Conservation (phyloP, 2,797 vertebrate genomes). For the Prionace glauca region DNA sequence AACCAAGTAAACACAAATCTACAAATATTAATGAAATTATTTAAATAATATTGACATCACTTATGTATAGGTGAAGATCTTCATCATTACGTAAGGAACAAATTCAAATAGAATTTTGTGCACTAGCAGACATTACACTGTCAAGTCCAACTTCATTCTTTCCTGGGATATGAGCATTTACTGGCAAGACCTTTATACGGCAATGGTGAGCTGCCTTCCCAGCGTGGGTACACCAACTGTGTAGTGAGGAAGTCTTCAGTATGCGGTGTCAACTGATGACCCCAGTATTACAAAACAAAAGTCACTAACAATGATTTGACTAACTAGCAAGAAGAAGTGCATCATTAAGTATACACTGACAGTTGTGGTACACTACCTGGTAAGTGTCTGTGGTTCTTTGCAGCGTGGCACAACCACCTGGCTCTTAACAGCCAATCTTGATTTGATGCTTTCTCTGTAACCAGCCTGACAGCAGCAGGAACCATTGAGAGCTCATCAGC, state of each 20-base stretch:
- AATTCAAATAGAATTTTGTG: neutral
- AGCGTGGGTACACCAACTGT: no score
- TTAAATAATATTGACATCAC: neutral
- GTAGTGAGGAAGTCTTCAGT: neutral
- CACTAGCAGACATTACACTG: neutral
- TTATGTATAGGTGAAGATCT: neutral
- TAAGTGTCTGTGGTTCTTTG: slow-evolving; percentile 59
- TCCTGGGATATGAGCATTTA: neutral
- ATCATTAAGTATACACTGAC: neutral
- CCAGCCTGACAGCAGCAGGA: slow-evolving; percentile 69
- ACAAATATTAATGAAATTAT: neutral
- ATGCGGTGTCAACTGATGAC: neutral
- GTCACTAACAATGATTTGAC: neutral
- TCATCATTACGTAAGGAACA: neutral
- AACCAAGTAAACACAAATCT: neutral
- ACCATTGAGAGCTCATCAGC: slow-evolving; percentile 67
- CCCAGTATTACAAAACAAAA: neutral
- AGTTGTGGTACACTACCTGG: slow-evolving; percentile 53
- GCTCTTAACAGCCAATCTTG: slow-evolving; percentile 86
- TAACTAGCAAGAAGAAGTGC: neutral
- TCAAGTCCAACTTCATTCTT: neutral
- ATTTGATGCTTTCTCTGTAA: slow-evolving; percentile 80
- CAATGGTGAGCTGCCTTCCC: neutral
- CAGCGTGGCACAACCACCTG: slow-evolving; percentile 79
- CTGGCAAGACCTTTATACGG: neutral